A percentile compares a stretch with the other conserved stretches of the same genome.
Conservation (phyloP, 2,888 invertebrate species). For the Netelia virgata region DNA sequence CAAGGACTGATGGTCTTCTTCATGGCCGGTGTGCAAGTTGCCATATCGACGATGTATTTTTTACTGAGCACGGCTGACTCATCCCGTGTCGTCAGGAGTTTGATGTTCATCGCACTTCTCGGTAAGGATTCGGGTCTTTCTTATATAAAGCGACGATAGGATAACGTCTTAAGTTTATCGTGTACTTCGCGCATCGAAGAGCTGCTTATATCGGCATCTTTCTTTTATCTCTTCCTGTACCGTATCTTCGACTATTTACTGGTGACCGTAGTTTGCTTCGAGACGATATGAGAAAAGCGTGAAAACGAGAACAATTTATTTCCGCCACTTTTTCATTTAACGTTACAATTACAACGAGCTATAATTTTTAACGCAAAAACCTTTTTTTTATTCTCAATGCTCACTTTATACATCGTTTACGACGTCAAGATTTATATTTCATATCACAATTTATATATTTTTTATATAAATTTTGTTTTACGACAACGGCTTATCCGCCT, state of each 20-base stretch:
- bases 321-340: too few relatives aligned
- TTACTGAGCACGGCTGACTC: slow-evolving; percentile 77
- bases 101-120: slow-evolving; percentile 84
- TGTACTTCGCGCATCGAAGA: neutral
- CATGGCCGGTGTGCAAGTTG: slow-evolving; percentile 87
- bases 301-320: too few relatives aligned
- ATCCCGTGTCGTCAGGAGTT: slow-evolving; percentile 81
- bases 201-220: neutral
- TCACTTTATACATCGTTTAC: neutral
- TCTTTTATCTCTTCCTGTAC: neutral
- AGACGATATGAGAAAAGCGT: too few relatives aligned
- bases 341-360: too few relatives aligned
- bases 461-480: neutral
- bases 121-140: slow-evolving; percentile 80
- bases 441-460: neutral
- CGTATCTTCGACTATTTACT: too few relatives aligned
- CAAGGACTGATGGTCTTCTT: slow-evolving; percentile 89
- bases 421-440: neutral
- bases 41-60: slow-evolving; percentile 81
- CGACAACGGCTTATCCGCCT: slow-evolving; percentile 84
- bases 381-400: neutral
- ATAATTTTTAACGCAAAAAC: too few relatives aligned
- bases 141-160: neutral
- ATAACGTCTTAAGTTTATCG: neutral
- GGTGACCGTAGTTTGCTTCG: too few relatives aligned